These are phyloP conservation scores for Peromyscus maniculatus DNA, from an alignment of 2,113 vertebrate species.

Conservation along the genomic window DNA sequence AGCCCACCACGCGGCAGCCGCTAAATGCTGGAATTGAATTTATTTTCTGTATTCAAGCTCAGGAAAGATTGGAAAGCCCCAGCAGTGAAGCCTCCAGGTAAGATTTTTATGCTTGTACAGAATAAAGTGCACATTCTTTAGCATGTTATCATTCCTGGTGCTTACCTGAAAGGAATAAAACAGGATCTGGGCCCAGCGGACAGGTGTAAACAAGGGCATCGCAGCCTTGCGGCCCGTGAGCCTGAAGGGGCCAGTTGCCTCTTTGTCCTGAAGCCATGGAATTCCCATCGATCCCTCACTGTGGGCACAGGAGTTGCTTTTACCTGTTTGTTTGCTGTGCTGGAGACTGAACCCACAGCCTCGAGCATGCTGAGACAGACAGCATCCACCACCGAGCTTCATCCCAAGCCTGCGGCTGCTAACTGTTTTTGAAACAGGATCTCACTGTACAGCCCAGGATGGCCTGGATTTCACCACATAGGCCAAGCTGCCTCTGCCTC, in stretches of 20 bases:
- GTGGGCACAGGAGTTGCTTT: background rate
- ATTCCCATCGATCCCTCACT: background rate
- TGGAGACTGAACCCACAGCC: background rate
- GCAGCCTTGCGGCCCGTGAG: background rate
- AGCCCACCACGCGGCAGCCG: conserved; percentile 16
- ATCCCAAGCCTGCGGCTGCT: background rate
- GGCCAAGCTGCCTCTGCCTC: background rate
- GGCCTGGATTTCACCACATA: background rate
- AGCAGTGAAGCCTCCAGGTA: conserved; percentile 64
- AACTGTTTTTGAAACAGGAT: background rate
- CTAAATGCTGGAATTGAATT: conserved; percentile 64
- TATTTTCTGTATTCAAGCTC: conserved; percentile 72
- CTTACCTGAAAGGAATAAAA: background rate
- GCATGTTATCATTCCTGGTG: background rate
- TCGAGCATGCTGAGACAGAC: too few relatives aligned
- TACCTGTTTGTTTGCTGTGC: background rate
- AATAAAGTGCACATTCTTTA: conserved; percentile 42
- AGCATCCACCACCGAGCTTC: background rate
- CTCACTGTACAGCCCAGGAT: background rate
- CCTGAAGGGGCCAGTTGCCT: background rate
- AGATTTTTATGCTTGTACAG: conserved; percentile 52
- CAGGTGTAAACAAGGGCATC: background rate
- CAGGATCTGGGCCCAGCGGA: background rate
- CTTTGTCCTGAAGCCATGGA: background rate
- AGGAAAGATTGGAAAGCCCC: conserved; percentile 54